Evolutionary conservation across 2,797 vertebrate genomes (phyloP).

Genomic region (Rhinogobio ventralis): DNA sequence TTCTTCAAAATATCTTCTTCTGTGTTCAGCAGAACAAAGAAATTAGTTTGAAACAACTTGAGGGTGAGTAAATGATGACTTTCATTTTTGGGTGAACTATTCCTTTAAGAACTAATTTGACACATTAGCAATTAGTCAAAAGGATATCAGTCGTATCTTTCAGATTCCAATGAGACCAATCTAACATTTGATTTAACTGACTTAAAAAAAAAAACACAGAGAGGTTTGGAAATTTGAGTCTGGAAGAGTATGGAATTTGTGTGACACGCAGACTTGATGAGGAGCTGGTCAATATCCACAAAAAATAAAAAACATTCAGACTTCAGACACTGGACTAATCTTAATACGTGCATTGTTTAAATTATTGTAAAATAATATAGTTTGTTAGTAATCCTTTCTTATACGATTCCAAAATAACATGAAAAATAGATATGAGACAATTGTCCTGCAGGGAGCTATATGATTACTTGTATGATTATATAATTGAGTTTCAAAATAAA

Average conservation of each 20-base stretch:
- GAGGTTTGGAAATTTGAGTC: too few species aligned
- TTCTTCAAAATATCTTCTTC: too few species aligned
- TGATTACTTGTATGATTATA: not conserved
- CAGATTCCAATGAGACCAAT: too few species aligned
- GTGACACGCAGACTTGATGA: conserved; percentile 69
- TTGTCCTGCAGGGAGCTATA: not conserved
- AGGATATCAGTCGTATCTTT: too few species aligned
- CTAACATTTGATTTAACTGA: too few species aligned
- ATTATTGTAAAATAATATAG: not conserved
- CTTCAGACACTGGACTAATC: not conserved
- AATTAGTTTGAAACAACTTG: too few species aligned
- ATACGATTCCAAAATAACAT: not conserved
- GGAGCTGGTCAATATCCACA: conserved; percentile 69
- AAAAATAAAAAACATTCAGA: conserved; percentile 26
- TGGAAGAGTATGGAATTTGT: conserved; percentile 50
- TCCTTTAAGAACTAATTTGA: too few species aligned
- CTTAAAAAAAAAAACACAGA: too few species aligned
- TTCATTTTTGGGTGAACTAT: too few species aligned
- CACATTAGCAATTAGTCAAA: too few species aligned
- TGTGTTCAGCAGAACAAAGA: too few species aligned
- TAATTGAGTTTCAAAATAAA: not conserved
- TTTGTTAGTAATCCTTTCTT: not conserved
- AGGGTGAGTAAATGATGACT: too few species aligned
- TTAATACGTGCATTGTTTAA: not conserved
- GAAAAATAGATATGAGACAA: not conserved